Percentiles rank a stretch among this genome's conserved stretches.
These are phyloP conservation scores for Proales similis DNA, from an alignment of 1,140 invertebrate species.

Conservation along the genomic window DNA sequence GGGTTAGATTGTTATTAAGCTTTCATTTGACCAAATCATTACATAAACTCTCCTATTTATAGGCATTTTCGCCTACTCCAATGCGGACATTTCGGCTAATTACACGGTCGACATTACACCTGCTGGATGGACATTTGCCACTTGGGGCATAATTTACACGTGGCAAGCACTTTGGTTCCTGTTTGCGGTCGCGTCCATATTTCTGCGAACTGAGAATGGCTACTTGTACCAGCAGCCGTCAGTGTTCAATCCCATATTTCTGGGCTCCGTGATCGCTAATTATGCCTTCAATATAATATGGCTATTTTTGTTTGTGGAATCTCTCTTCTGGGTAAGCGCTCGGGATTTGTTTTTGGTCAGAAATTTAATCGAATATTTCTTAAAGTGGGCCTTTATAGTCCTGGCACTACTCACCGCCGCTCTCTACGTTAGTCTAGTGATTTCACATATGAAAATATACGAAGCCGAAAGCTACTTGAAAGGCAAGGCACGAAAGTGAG, in stretches of 20 bases:
- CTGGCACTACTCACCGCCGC: slow-evolving; percentile 2
- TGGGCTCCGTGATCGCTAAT: slow-evolving; percentile 41
- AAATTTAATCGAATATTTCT: too few relatives aligned
- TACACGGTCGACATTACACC: slow-evolving; percentile 44
- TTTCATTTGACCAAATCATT: too few relatives aligned
- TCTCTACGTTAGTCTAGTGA: slow-evolving; percentile 1
- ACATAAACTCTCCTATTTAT: slow-evolving; percentile 20
- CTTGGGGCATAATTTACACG: slow-evolving; percentile 47
- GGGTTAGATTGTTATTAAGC: too few relatives aligned
- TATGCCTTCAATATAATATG: slow-evolving; percentile 43
- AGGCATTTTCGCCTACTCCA: slow-evolving; percentile 43
- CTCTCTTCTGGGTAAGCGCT: slow-evolving; percentile 40
- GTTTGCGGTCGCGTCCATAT: slow-evolving; percentile 43
- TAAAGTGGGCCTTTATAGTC: too few relatives aligned
- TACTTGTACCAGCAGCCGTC: slow-evolving; percentile 40
- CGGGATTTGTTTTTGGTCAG: slow-evolving; percentile 39
- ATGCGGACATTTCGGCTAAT: slow-evolving; percentile 42
- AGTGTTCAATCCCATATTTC: slow-evolving; percentile 41
- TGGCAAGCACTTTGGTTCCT: slow-evolving; percentile 45
- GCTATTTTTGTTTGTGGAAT: slow-evolving; percentile 45
- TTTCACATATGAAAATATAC: slow-evolving; percentile 22
- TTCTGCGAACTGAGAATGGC: slow-evolving; percentile 40
- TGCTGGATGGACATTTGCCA: slow-evolving; percentile 46
- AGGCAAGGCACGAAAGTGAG: slow-evolving; percentile 5
- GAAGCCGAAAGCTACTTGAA: slow-evolving; percentile 4